These are phyloP conservation scores for Caerostris darwini DNA, from an alignment of 1,140 invertebrate genomes.

Conservation along the genomic window DNA sequence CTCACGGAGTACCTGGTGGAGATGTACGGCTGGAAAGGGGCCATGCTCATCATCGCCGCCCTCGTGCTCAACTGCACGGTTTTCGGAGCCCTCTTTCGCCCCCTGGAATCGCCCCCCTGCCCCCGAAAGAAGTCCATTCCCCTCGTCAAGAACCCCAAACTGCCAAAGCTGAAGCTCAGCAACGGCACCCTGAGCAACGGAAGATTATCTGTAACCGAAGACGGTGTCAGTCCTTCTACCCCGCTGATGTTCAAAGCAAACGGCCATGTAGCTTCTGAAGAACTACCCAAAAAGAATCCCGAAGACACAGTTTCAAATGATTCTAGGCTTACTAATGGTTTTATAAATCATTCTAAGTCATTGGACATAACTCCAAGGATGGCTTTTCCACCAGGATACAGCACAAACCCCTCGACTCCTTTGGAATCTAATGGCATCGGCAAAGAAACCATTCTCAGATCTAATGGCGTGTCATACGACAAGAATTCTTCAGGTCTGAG, in stretches of 20 bases:
- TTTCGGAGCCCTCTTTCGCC: constrained; percentile 80
- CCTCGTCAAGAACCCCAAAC: constrained; percentile 1
- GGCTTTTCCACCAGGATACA: constrained; percentile 38
- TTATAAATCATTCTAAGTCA: constrained; percentile 32
- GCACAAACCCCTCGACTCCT: constrained; percentile 67
- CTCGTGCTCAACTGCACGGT: constrained; percentile 80
- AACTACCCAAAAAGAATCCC: background rate
- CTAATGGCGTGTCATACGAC: constrained; percentile 31
- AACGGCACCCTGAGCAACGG: constrained; percentile 33
- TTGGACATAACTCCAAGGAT: constrained; percentile 4
- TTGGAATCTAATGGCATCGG: constrained; percentile 53
- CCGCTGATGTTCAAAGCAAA: constrained; percentile 64
- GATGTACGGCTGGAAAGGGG: constrained; percentile 80
- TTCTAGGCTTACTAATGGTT: constrained; percentile 65
- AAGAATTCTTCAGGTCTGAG: background rate
- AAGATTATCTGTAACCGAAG: background rate
- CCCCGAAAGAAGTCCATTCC: background rate
- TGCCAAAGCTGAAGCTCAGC: constrained; percentile 38
- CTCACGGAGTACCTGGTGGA: constrained; percentile 79
- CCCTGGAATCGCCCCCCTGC: constrained; percentile 54
- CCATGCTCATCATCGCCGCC: constrained; percentile 81
- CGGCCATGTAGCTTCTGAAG: background rate
- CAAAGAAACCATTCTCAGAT: constrained; percentile 53
- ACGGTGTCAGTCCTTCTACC: constrained; percentile 18
- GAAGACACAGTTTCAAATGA: constrained; percentile 40